Evolutionary conservation across 2,888 invertebrate genomes (phyloP), one percentile per base, ranked within the genome.

Genomic region (Papilio demoleus): DNA sequence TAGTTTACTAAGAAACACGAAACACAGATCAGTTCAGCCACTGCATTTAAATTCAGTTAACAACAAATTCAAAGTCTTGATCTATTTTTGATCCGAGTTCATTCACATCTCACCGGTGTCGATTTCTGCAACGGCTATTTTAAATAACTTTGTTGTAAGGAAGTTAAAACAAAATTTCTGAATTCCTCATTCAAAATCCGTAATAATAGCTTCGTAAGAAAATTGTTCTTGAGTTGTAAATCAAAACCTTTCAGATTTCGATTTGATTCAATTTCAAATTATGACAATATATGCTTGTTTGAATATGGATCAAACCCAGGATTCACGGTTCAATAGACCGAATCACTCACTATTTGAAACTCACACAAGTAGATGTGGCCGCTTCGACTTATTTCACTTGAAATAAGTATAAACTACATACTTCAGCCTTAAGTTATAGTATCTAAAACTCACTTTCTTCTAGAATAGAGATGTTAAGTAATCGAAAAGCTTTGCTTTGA

Each of bases 31-130:
- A 79, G 80, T 79, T 71, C 79, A 78, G 74, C 77, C 79, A 81
- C 79, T 80, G 79, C 81, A 80, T 63, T 47, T 45, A 24, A 38
- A 68, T 59, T 64, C 58, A 56, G 45, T 64, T 59, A 63, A 59
- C 47, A 60, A 67, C 68, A 68, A 68, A 68, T 63, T 58, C 62
- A 79, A 83, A 78, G 75, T 81, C 76, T 80, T 72, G 76, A 76
- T 82, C 83, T 90, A 90, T 90, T 90, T 89, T 78, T 79, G 85
- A 83, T 78, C 79, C 60, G 81, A 81, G 91, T 90, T 91, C 89
- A 88, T 79, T 85, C 79, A 90, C 89, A 90, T 83, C 83, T 73
- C 76, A 76, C 74, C 77, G 79, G 76, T 77, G 78, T 81, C 79
- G 80, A 80, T 85, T 87, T 86, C 84, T 84, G 83, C 84, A 81